Evolutionary conservation across 2,113 vertebrate species (phyloP), one percentile per base, ranked within the genome.

Genomic region (Equus przewalskii): DNA sequence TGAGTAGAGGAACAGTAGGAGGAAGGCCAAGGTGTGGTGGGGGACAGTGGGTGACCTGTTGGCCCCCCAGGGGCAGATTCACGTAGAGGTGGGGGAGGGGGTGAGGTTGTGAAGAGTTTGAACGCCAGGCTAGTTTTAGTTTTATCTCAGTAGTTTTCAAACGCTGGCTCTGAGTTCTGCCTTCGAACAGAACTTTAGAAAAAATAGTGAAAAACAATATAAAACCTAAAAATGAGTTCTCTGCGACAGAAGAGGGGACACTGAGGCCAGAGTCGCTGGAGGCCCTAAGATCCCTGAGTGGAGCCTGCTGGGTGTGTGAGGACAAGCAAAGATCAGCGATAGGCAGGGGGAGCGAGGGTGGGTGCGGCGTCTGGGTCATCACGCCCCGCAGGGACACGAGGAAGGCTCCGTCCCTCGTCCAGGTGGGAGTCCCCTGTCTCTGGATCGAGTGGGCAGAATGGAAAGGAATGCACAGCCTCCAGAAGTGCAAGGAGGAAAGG

Each of bases 301-400:
- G 64, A 44, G 10, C 19, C n/a, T 11, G 2, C 19, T 1, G 44
- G 26, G 26, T 0, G 30, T 15, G 46, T 41, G 28, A 44, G 28
- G 56, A 46, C n/a, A 33, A 24, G 62, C 44, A 28, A 30, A 54
- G 54, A 56, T 8, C 3, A 49, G 21, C 54, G 36, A 41, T 0
- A 2, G 73, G n/a, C 19, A 24, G 28, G 46, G 46, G 3, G 9
- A 9, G 26, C 0, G 0, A 24, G 49, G 1, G 7, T 8, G 36
- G 2, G 4, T 0, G 7, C 3, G 36, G 36, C 36, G 36, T 41
- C 36, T 41, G 7, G 26, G 22, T 12, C 9, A 10, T 56, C 76
- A 44, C 24, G 3, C 6, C 44, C 28, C 1, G 2, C 26, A 2
- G 1, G 8, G 75, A 5, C 82, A 33, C 19, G 33, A 15, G 18